A percentile compares a stretch with the other conserved stretches of the same genome.
These are phyloP conservation scores for Tenodera sinensis DNA, from an alignment of 2,888 invertebrate species.

Conservation along the genomic window DNA sequence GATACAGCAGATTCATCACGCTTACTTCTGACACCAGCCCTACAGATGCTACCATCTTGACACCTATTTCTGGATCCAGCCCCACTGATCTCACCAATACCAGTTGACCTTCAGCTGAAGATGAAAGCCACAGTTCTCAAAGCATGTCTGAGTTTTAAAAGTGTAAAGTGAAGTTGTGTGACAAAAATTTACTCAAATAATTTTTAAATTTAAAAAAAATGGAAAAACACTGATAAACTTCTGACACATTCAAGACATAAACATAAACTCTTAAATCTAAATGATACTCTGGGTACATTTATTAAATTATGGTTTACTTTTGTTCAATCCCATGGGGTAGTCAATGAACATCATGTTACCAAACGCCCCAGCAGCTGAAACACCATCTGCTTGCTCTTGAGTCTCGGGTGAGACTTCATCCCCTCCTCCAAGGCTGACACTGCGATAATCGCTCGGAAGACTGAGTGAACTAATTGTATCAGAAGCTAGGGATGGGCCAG, in stretches of 20 bases:
- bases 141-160: too few species aligned
- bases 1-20: too few species aligned
- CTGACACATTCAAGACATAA: background rate
- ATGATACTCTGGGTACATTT: background rate
- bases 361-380: background rate
- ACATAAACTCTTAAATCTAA: background rate
- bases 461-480: conserved; percentile 38
- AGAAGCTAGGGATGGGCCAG: conserved; percentile 33
- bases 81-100: too few species aligned
- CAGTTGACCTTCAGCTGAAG: too few species aligned
- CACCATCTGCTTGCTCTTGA: conserved; percentile 30
- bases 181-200: too few species aligned
- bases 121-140: too few species aligned
- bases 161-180: too few species aligned
- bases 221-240: background rate
- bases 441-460: conserved; percentile 34
- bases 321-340: conserved; percentile 32
- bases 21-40: too few species aligned
- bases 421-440: conserved; percentile 32
- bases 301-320: conserved; percentile 30
- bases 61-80: too few species aligned
- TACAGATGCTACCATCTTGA: too few species aligned
- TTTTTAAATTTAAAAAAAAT: too few species aligned
- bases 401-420: conserved; percentile 29
- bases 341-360: conserved; percentile 29